phyloP scores from a whole-genome alignment of 2,797 vertebrate genomes.

The Capromys pilorides region DNA sequence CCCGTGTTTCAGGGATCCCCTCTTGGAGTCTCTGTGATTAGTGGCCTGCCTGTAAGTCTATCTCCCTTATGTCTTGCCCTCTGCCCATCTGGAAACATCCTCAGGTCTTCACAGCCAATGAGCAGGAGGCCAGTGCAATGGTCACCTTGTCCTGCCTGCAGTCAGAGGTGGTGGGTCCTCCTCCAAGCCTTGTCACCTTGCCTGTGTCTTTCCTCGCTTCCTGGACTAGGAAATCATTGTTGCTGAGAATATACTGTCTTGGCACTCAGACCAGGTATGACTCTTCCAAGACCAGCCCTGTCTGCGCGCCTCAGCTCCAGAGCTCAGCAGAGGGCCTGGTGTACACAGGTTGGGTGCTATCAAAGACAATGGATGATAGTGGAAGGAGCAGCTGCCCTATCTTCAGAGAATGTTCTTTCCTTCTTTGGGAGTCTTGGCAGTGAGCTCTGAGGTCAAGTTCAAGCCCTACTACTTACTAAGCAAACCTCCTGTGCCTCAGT shows the following conservation, averaged over 20 bases:
- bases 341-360: not conserved
- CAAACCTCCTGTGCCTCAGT: not conserved
- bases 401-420: not conserved
- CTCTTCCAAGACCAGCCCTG: not conserved
- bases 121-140: not conserved
- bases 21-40: not conserved
- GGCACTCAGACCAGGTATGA: not conserved
- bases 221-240: not conserved
- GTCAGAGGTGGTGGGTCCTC: not conserved
- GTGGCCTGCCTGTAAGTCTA: not conserved
- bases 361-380: not conserved
- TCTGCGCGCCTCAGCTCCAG: not conserved
- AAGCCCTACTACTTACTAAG: not conserved
- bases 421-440: not conserved
- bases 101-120: not conserved
- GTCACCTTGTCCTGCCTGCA: not conserved
- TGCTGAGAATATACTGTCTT: not conserved
- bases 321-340: not conserved
- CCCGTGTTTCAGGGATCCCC: not conserved
- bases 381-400: not conserved
- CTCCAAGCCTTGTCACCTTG: not conserved
- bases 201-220: not conserved
- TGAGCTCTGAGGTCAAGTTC: not conserved
- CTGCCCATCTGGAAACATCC: not conserved
- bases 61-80: not conserved